Evolutionary conservation across 1,140 invertebrate species (phyloP).

Genomic region (Protaetia brevitarsis): DNA sequence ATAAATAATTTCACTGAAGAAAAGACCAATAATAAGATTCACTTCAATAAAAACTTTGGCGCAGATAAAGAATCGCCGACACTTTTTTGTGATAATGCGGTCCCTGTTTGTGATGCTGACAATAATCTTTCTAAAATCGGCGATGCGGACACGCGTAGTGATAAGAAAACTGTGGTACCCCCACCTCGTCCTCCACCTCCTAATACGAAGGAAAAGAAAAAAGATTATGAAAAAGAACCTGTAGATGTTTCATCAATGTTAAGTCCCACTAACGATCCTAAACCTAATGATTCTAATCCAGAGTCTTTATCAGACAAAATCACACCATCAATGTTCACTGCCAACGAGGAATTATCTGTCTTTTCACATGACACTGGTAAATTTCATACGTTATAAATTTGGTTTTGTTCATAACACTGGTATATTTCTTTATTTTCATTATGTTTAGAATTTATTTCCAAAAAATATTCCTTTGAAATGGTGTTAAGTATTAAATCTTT

Average conservation of each 20-base stretch:
- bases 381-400: conserved; percentile 21
- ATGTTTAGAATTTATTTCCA: not conserved
- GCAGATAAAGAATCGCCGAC: conserved; percentile 18
- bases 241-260: not conserved
- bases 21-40: conserved; percentile 28
- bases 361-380: conserved; percentile 38
- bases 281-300: not conserved
- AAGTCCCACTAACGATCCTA: not conserved
- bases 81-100: not conserved
- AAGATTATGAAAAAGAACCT: not conserved
- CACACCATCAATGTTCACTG: conserved; percentile 34
- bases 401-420: not conserved
- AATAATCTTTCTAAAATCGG: not conserved
- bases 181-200: conserved; percentile 55
- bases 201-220: conserved; percentile 21
- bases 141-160: conserved; percentile 29
- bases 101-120: not conserved
- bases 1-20: conserved; percentile 19
- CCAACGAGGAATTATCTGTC: conserved; percentile 46
- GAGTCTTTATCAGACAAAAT: conserved; percentile 22
- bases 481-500: no score
- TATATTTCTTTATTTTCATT: not conserved
- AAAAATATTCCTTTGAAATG: no score
- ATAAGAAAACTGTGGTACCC: conserved; percentile 49
- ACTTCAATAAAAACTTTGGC: conserved; percentile 3